Conservation (phyloP, 2,888 invertebrate genomes). For the Acleris sparsana region DNA sequence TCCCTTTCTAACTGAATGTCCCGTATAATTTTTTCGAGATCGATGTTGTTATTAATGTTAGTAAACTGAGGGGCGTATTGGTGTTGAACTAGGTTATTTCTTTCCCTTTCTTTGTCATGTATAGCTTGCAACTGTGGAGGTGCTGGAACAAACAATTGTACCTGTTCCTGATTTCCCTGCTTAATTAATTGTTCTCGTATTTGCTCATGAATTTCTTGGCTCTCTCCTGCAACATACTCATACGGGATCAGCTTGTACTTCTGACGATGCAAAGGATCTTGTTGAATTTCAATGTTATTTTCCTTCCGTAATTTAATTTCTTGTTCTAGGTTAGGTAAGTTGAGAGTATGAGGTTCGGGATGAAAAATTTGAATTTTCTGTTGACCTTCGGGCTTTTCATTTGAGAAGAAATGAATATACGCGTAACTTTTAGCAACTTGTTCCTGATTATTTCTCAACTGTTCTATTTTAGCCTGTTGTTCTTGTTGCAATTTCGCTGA, state of each 20-base stretch:
- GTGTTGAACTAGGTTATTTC: conserved; percentile 42
- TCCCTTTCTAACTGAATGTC: conserved; percentile 53
- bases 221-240: conserved; percentile 27
- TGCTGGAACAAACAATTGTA: conserved; percentile 36
- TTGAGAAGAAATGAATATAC: conserved; percentile 31
- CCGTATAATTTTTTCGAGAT: conserved; percentile 53
- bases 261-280: conserved; percentile 33
- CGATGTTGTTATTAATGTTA: conserved; percentile 52
- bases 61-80: conserved; percentile 60
- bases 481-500: conserved; percentile 17
- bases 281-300: conserved; percentile 32
- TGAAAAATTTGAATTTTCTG: conserved; percentile 30
- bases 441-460: conserved; percentile 23
- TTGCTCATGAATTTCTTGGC: conserved; percentile 23
- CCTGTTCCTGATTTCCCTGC: conserved; percentile 40
- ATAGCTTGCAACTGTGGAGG: conserved; percentile 24
- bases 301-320: conserved; percentile 19
- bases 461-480: conserved; percentile 29
- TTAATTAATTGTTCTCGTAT: conserved; percentile 18
- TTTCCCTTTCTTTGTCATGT: conserved; percentile 4
- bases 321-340: too few relatives aligned
- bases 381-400: conserved; percentile 25
- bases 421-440: conserved; percentile 32
- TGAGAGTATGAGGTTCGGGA: conserved; percentile 29
- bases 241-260: conserved; percentile 34